Conservation (phyloP, 2,113 vertebrate species). For the Glaucidium brasilianum region DNA sequence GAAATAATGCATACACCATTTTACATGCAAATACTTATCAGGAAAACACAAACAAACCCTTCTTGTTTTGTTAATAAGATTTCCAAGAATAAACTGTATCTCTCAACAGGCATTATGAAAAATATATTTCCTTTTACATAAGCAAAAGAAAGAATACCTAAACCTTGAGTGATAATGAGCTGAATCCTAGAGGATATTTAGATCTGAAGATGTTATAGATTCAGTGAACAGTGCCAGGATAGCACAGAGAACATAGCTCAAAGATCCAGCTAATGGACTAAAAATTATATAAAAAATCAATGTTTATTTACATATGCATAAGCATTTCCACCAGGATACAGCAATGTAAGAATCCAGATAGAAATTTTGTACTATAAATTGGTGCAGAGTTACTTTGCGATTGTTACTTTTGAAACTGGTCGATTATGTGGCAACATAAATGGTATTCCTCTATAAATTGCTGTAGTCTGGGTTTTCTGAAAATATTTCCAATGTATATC, state of each 20-base stretch:
- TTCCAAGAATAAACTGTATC: background rate
- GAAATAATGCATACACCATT: background rate
- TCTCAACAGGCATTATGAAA: constrained; percentile 4
- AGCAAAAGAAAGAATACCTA: background rate
- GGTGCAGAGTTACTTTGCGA: background rate
- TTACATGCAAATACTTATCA: background rate
- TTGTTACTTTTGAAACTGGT: background rate
- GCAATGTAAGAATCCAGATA: background rate
- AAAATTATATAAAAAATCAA: background rate
- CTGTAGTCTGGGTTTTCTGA: background rate
- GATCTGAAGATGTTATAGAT: background rate
- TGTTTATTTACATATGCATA: background rate
- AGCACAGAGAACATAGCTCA: background rate
- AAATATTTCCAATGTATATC: background rate
- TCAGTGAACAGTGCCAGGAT: background rate
- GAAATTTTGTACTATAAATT: background rate
- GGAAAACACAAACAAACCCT: background rate
- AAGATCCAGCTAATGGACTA: background rate
- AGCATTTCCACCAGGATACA: background rate
- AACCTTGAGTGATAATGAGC: background rate
- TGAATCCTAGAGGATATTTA: background rate
- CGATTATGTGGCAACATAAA: background rate
- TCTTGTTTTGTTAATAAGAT: constrained; percentile 29
- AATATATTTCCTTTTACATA: constrained; percentile 36
- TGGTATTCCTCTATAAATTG: background rate